Evolutionary conservation across 2,113 vertebrate species (phyloP), one percentile per base, ranked within the genome.

Genomic region (Catharus fuscescens): DNA sequence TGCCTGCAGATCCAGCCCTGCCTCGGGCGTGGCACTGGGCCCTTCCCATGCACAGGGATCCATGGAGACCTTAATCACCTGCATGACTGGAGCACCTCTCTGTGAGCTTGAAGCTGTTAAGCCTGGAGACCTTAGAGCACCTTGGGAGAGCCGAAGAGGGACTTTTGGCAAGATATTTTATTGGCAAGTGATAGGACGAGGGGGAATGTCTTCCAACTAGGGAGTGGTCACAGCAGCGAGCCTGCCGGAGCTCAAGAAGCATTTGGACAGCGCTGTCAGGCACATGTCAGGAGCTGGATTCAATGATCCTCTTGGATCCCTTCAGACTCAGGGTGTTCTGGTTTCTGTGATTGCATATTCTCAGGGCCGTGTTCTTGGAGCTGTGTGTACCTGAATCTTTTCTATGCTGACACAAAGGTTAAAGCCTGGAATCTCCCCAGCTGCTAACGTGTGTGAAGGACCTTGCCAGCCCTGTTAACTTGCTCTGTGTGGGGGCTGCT

Each of bases 11-110:
- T 81, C 9, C 0, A 7, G 26, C 40, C 29, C 52, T 53, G n/a
- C 82, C 45, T 42, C 0, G 1, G 77, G 67, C 0, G 0, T 48
- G 86, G 57, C 66, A 10, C 28, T 1, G 13, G 57, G 21, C 34
- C 47, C n/a, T 54, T 56, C 48, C 36, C 3, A 0, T 28, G 50
- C 47, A 8, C 0, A 6, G 42, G 53, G 44, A 50, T 6, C 1
- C 14, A 5, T 25, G 17, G 40, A 54, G 44, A n/a, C 7, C 5
- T 3, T 54, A 8, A 18, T 7, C 2, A 3, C 21, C 5, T 4
- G 12, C 1, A 2, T 67, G 73, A 24, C 16, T 40, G 54, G 47
- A 61, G 29, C 40, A 9, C 11, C 11, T 9, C 31, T 69, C 34
- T 0, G 0, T 36, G 62, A 29, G 29, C 54, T 61, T 6, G 40